phyloP scores from a whole-genome alignment of 1,140 invertebrate genomes.

The Luehdorfia chinensis region DNA sequence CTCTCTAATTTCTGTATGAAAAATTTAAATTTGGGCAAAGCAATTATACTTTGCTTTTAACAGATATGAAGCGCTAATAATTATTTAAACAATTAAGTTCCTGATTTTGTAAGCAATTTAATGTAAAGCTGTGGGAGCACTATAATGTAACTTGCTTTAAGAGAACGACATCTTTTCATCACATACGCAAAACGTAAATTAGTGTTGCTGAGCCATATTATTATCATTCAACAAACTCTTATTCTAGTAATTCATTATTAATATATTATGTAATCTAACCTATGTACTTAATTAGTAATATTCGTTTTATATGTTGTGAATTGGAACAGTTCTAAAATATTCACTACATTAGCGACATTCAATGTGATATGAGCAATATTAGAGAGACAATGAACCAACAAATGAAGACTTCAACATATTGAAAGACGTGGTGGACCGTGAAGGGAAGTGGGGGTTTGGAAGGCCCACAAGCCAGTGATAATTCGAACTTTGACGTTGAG shows the following conservation, averaged over 20 bases:
- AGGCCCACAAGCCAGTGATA: conserved; percentile 51
- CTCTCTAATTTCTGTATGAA: conserved; percentile 57
- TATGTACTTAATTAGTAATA: conserved; percentile 75
- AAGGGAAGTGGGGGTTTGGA: conserved; percentile 15
- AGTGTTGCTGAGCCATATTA: conserved; percentile 57
- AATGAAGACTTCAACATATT: conserved; percentile 49
- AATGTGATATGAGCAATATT: conserved; percentile 75
- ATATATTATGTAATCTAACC: conserved; percentile 48
- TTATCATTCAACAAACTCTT: conserved; percentile 47
- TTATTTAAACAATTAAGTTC: conserved; percentile 35
- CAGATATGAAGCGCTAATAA: conserved; percentile 5
- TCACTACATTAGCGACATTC: conserved; percentile 56
- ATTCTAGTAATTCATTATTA: conserved; percentile 50
- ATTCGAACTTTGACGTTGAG: conserved; percentile 55
- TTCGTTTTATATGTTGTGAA: conserved; percentile 64
- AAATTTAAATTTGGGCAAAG: conserved; percentile 28
- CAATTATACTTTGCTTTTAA: conserved; percentile 7
- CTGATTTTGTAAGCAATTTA: conserved; percentile 28
- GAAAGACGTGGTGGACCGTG: conserved; percentile 29
- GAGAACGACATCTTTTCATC: background rate
- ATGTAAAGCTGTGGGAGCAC: background rate
- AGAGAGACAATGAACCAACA: conserved; percentile 56
- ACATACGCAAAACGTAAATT: conserved; percentile 8
- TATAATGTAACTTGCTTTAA: background rate
- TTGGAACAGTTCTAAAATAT: conserved; percentile 58